phyloP scores from a whole-genome alignment of 2,888 invertebrate species.

The Mactromeris polynyma region DNA sequence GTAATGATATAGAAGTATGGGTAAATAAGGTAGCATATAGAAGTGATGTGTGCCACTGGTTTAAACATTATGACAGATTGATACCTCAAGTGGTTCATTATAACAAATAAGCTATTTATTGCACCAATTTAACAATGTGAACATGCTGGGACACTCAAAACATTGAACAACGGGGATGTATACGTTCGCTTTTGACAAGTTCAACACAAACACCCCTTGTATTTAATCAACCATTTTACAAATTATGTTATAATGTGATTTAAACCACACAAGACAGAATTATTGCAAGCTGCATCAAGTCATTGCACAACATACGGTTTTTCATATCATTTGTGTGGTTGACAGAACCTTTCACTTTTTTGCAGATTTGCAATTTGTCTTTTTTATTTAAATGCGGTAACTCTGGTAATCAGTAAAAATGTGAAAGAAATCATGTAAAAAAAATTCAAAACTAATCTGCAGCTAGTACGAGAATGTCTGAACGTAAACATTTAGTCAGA shows the following conservation, averaged over 20 bases:
- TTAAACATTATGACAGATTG: slow-evolving; percentile 27
- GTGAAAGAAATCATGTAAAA: too few relatives aligned
- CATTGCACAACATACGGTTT: background rate
- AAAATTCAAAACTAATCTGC: too few relatives aligned
- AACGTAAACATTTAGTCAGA: too few relatives aligned
- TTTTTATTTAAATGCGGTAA: too few relatives aligned
- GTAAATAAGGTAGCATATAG: background rate
- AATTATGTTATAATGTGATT: background rate
- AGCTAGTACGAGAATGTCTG: too few relatives aligned
- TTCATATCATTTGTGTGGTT: too few relatives aligned
- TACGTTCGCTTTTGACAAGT: background rate
- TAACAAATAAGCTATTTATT: slow-evolving; percentile 29
- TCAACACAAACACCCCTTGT: background rate
- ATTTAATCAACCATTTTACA: background rate
- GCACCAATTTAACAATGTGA: slow-evolving; percentile 29
- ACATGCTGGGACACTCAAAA: slow-evolving; percentile 33
- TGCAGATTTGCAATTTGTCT: too few relatives aligned
- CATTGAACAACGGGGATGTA: slow-evolving; percentile 13
- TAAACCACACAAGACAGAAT: background rate
- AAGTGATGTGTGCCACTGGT: background rate
- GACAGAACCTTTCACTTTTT: too few relatives aligned
- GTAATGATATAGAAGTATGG: background rate
- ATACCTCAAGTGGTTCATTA: slow-evolving; percentile 27
- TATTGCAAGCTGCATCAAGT: background rate
- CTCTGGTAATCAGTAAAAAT: too few relatives aligned